A percentile compares a stretch with the other conserved stretches of the same genome.
Conservation (phyloP, 2,113 vertebrate species). For the Prinia subflava region DNA sequence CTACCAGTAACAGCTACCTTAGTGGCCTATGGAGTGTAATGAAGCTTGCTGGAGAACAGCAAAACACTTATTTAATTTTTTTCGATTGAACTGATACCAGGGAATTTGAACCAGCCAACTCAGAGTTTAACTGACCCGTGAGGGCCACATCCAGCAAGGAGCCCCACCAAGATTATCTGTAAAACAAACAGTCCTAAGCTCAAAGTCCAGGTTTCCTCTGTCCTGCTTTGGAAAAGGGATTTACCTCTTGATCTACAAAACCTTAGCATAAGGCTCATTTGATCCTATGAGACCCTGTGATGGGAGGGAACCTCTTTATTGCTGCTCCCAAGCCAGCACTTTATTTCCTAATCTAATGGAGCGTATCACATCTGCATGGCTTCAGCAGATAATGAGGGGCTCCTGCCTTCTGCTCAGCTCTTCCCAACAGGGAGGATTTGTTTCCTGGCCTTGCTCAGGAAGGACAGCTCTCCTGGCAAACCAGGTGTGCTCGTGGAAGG, state of each 20-base stretch:
- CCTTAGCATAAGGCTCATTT: slow-evolving; percentile 8
- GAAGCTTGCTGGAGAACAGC: background rate
- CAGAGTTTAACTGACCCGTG: background rate
- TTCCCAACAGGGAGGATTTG: background rate
- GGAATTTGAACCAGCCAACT: background rate
- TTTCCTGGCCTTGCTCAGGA: background rate
- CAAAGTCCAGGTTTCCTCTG: background rate
- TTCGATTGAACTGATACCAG: background rate
- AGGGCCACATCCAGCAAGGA: background rate
- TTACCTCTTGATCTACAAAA: background rate
- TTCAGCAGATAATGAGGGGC: background rate
- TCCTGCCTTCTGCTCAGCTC: slow-evolving; percentile 3
- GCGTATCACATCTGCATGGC: background rate
- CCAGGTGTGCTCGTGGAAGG: rapidly evolving
- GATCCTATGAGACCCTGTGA: background rate
- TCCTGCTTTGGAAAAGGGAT: background rate
- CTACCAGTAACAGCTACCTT: background rate
- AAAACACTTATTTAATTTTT: background rate
- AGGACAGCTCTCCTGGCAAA: background rate
- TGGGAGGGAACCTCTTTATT: background rate
- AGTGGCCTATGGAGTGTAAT: background rate
- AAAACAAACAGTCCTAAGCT: background rate
- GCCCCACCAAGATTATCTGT: background rate
- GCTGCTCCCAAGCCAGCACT: slow-evolving; percentile 1
- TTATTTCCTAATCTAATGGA: slow-evolving; percentile 7